Percentiles rank a stretch among this genome's conserved stretches.
These are phyloP conservation scores for Pedetes capensis DNA, from an alignment of 2,113 vertebrate species.

Conservation along the genomic window DNA sequence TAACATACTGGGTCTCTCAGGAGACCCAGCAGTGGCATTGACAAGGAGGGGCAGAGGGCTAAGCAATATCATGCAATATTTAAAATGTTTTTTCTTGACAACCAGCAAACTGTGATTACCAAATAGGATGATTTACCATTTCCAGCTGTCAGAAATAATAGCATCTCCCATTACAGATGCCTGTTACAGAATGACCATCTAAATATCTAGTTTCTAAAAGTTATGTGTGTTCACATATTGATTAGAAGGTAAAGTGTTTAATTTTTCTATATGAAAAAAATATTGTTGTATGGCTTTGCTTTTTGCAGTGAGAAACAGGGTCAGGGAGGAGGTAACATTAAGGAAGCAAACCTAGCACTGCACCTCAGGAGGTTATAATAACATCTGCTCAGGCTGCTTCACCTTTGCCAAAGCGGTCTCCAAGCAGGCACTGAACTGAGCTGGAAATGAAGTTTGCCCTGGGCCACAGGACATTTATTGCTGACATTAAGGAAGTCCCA, in stretches of 20 bases:
- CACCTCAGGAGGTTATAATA: neutral
- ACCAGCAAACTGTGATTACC: constrained; percentile 58
- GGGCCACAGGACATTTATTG: neutral
- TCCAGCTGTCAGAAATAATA: constrained; percentile 54
- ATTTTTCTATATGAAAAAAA: neutral
- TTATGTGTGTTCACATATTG: neutral
- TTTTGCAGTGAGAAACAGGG: neutral
- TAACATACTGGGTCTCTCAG: constrained; percentile 69
- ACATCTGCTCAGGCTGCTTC: neutral
- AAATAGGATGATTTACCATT: constrained; percentile 47
- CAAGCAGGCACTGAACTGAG: neutral
- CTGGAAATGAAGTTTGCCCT: neutral
- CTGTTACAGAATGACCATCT: neutral
- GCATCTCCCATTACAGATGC: neutral
- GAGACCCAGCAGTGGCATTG: constrained; percentile 33
- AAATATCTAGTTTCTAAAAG: constrained; percentile 24
- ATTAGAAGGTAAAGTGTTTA: constrained; percentile 26
- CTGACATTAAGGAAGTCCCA: neutral
- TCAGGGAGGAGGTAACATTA: neutral
- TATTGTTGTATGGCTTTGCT: neutral
- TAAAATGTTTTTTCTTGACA: constrained; percentile 51
- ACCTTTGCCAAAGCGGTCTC: neutral
- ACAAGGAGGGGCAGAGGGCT: constrained; percentile 40
- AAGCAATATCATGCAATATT: constrained; percentile 53
- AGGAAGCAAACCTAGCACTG: neutral